Base-by-base conservation (phyloP, 2,113 vertebrate species). In the Xiphophorus couchianus region DNA sequence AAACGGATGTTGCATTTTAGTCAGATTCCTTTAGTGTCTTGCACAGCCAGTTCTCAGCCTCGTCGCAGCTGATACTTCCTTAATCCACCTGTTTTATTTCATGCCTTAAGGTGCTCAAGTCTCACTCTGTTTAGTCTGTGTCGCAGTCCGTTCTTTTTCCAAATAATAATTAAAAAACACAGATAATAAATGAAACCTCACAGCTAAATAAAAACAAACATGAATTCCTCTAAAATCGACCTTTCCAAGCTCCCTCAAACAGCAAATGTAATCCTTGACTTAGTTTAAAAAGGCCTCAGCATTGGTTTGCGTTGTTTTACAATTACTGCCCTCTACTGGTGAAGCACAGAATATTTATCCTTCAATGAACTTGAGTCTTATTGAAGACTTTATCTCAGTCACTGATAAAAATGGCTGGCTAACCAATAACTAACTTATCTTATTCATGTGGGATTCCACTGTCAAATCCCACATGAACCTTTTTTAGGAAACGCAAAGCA, bases 251-350 rank as follows among this genome's bases (percentile, higher is more conserved):
- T 13, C 73, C 61, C 71, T 73, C 69, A 68, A 81, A 84, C 64
- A 79, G 39, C 76, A 81, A 17, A 71, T 78, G 74, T 78, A 64
- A 80, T 68, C 27, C 42, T 62, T 89, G 84, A 90, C 86, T 74
- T 84, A 72, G 72, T 69, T 66, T 58, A 0, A 66, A 30, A 80
- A 48, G 42, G 69, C 78, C 28, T n/a, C 67, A 78, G 29, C 73
- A 58, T 28, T 73, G 33, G 74, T 84, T 69, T 29, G 44, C 61
- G 62, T 83, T 77, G 76, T 90, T 86, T 93, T 78, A 86, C 69
- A 86, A 86, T 77, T 82, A 86, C 84, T 87, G 92, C 92, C 94
- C 91, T 94, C 94, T 94, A 91, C 93, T 94, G 94, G 93, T 91
- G 54, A 84, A 76, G 19, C 15, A 37, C 31, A 67, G 48, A 19